phyloP scores from a whole-genome alignment of 1,140 invertebrate genomes.

The Globodera rostochiensis region DNA sequence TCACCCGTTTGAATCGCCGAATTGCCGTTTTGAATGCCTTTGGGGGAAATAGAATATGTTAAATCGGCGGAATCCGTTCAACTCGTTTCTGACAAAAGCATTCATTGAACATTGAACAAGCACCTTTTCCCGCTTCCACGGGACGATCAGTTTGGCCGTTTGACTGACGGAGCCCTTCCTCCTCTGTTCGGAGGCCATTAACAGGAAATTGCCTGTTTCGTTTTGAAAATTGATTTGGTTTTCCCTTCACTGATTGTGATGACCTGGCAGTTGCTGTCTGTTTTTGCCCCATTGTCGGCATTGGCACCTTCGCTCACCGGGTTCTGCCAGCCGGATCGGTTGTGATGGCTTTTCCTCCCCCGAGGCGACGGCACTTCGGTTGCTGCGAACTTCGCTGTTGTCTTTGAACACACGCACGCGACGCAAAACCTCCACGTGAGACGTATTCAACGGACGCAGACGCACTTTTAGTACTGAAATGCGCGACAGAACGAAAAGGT shows the following conservation, averaged over 20 bases:
- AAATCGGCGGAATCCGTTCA: not conserved
- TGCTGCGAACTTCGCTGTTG: not conserved
- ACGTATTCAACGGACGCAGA: constrained; percentile 41
- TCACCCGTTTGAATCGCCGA: constrained; percentile 56
- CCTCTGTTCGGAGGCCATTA: constrained; percentile 54
- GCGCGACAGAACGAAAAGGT: constrained; percentile 4
- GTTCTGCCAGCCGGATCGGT: constrained; percentile 32
- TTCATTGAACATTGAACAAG: constrained; percentile 1
- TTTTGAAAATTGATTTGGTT: constrained; percentile 28
- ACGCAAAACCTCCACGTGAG: constrained; percentile 34
- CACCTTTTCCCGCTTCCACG: constrained; percentile 59
- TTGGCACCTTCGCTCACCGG: constrained; percentile 43
- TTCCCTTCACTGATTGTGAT: not conserved
- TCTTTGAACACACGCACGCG: constrained; percentile 36
- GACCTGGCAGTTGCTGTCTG: not conserved
- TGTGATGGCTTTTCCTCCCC: constrained; percentile 16
- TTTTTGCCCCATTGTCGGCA: constrained; percentile 36
- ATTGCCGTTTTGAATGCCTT: constrained; percentile 64
- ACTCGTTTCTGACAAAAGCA: constrained; percentile 6
- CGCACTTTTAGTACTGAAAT: constrained; percentile 51
- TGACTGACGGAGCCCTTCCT: constrained; percentile 29
- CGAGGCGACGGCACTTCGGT: constrained; percentile 1
- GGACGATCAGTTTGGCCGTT: constrained; percentile 54
- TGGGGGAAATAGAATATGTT: constrained; percentile 31
- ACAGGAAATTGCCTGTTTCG: constrained; percentile 36